Conservation (phyloP, 2,797 vertebrate species). For the Cephalopachus bancanus region DNA sequence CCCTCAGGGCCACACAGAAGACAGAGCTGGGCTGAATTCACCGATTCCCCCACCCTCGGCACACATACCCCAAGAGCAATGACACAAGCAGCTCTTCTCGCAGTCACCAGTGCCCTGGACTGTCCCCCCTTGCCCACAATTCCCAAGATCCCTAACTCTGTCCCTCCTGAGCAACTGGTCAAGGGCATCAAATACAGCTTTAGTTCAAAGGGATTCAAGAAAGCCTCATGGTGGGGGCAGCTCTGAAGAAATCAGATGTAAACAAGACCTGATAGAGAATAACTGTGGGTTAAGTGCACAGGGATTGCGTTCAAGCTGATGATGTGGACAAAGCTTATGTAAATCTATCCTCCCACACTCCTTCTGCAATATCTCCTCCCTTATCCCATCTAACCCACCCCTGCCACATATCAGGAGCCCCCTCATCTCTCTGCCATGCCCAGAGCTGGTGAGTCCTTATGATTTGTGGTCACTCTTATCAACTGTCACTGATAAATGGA, state of each 20-base stretch:
- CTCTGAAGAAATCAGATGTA: not conserved
- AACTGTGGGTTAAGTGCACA: not conserved
- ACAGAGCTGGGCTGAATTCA: not conserved
- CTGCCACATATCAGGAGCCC: too few relatives aligned
- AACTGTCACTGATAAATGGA: too few relatives aligned
- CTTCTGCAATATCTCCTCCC: not conserved
- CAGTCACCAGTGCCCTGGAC: not conserved
- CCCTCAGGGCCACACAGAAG: not conserved
- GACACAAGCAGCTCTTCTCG: not conserved
- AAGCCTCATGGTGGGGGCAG: not conserved
- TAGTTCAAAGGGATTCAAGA: too few relatives aligned
- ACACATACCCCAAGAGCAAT: not conserved
- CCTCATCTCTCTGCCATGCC: too few relatives aligned
- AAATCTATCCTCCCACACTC: too few relatives aligned
- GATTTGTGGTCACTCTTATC: too few relatives aligned
- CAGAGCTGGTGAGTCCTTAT: too few relatives aligned
- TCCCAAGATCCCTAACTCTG: not conserved
- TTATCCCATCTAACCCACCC: not conserved
- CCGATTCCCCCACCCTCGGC: rapidly evolving
- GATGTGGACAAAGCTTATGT: not conserved
- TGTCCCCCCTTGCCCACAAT: too few relatives aligned
- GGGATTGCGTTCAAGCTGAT: not conserved
- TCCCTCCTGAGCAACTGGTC: not conserved
- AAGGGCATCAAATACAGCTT: not conserved
- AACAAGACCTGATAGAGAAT: not conserved